Base-by-base conservation (phyloP, 2,797 vertebrate genomes). In the Coccyzus lansbergi region DNA sequence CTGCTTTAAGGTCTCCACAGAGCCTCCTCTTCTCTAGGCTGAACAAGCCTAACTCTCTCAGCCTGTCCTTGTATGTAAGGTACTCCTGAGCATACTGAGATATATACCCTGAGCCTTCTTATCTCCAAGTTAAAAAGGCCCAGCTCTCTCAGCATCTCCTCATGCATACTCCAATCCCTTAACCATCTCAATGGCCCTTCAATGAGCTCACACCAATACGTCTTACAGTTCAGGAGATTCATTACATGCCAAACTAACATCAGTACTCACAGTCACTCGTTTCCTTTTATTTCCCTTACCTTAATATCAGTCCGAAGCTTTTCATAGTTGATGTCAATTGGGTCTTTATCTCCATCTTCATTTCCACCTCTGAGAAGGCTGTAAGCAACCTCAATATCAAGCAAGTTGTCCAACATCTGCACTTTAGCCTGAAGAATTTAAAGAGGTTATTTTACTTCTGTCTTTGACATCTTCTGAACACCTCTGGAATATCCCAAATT, bases 341-440 rank as follows among this genome's bases (percentile, higher is more conserved):
- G 99, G 92, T 99, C 99, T 74, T 98, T 99, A 96, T 98, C 98
- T 55, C 98, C 97, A 92, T 99, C 99, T 31, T 99, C 99, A 15
- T 98, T 98, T 5, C 99, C 99, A 86, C 98, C 99, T 94, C 98
- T 98, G 83, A 99, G 98, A 80, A 99, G 98, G 90, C 99, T 99
- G 97, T 99, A 99, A 10, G 99, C 99, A 85, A 99, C 99, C 92
- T 99, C 99, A 9, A 99, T 99, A 92, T 99, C 99, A 97, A 99
- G 97, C 93, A 99, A 98, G 97, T 99, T 99, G 98, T 99, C 99
- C 96, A 99, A 95, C 99, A 99, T 99, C 95, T 99, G 98, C 46
- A 99, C 99, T 97, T 99, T 99, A 91, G 99, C 98, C 99, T 99
- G 70, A 48, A 85, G 56, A 89, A 93, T 87, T 80, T 62, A 42